Evolutionary conservation across 2,888 invertebrate genomes (phyloP).

Genomic region (Cecidostiba fungosa): DNA sequence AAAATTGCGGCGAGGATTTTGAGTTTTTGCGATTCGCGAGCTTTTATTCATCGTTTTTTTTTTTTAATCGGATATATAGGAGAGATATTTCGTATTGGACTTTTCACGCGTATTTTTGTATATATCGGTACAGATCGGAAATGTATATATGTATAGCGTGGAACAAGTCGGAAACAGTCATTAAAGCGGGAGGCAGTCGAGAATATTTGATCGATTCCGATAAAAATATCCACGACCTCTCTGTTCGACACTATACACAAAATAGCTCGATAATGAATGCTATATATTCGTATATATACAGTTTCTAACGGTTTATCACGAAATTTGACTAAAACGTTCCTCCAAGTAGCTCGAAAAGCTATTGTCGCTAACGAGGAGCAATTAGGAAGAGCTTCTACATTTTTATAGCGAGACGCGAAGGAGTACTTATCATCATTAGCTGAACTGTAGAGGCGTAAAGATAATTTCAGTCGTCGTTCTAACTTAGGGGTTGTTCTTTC

Average conservation of each 20-base stretch:
- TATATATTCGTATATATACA: too few relatives aligned
- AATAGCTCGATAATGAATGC: too few relatives aligned
- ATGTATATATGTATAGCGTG: neutral
- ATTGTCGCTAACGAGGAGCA: neutral
- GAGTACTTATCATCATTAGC: neutral
- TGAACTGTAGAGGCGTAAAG: neutral
- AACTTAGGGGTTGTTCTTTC: neutral
- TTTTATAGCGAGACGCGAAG: neutral
- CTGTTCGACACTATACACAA: too few relatives aligned
- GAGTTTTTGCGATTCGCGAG: too few relatives aligned
- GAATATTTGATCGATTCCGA: conserved; percentile 33
- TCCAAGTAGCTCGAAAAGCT: neutral
- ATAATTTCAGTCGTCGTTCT: conserved; percentile 1
- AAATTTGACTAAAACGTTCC: too few relatives aligned
- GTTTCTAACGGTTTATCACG: too few relatives aligned
- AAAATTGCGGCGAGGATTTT: too few relatives aligned
- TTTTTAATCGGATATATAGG: too few relatives aligned
- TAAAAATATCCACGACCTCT: conserved; percentile 41
- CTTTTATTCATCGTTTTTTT: too few relatives aligned
- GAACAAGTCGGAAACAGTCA: neutral
- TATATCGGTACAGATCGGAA: neutral
- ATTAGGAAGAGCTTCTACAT: neutral
- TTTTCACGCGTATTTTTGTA: neutral
- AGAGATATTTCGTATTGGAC: neutral
- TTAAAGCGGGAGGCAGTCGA: neutral